Base-by-base conservation (phyloP, 2,888 invertebrate species). In the Brachylomia viminalis region DNA sequence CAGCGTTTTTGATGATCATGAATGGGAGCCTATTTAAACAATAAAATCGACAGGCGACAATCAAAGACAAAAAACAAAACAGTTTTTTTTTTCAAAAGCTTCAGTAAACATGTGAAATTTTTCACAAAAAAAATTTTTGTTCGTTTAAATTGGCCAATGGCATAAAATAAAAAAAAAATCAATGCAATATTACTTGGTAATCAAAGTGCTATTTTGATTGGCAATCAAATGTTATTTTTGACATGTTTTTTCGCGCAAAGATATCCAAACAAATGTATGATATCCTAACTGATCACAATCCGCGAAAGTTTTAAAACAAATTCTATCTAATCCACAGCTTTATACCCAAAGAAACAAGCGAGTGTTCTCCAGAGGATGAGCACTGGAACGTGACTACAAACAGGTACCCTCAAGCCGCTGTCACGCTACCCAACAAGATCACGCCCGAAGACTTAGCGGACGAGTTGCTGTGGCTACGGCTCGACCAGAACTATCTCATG, bases 401-500 rank as follows among this genome's bases (percentile, higher is more conserved):
- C 82, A 92, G 93, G 79, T 94, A 93, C 77, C 92, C 92, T 0
- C 92, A 90, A 56, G 86, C 89, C 47, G 90, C 90, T 0, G 94
- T 95, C 10, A 92, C 95, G 11, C 88, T 95, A 72, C 93, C 95
- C 38, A 96, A 94, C 86, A 96, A 96, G 88, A 96, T 97, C 84
- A 97, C 97, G 1, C 91, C 96, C 0, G 95, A 96, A 75, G 97
- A 96, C 83, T 90, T 97, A 42, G 96, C 95, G 56, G 94, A 96
- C 72, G 97, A 97, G 82, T 91, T 95, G 83, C 90, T 96, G n/a
- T 96, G 96, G 96, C 91, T 97, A 2, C 90, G 94, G 89, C 92
- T 96, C 87, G 97, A 97, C 88, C 94, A 96, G 87, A 95, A 94
- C 85, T 95, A 95, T 87, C 92, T 96, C 23, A 92, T 95, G 90